phyloP scores from a whole-genome alignment of 2,113 vertebrate genomes.

The Orientallactaga bullata region DNA sequence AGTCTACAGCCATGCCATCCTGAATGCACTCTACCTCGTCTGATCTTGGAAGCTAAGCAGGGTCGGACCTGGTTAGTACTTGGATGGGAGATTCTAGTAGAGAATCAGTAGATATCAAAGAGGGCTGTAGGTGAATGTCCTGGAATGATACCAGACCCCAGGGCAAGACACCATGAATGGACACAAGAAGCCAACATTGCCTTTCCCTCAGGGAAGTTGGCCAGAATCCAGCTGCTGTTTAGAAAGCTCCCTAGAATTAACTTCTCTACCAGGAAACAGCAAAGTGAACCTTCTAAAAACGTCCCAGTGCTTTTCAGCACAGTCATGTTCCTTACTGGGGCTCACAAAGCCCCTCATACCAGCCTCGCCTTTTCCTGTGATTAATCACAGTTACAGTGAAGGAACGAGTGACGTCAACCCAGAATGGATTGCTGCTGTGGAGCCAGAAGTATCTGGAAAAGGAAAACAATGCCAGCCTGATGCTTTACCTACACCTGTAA shows the following conservation, averaged over 20 bases:
- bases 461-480: neutral
- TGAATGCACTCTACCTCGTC: too few relatives aligned
- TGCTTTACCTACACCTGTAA: slow-evolving; percentile 13
- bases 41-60: too few relatives aligned
- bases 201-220: neutral
- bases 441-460: slow-evolving; percentile 46
- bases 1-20: too few relatives aligned
- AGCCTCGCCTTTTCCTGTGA: neutral
- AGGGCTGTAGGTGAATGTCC: neutral
- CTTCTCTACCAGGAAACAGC: neutral
- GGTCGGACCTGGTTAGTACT: too few relatives aligned
- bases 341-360: neutral
- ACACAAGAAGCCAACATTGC: neutral
- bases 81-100: too few relatives aligned
- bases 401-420: neutral
- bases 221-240: neutral
- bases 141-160: neutral
- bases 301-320: neutral
- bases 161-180: neutral
- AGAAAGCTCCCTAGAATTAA: neutral
- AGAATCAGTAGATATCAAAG: slow-evolving; percentile 3
- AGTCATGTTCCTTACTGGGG: slow-evolving; percentile 13
- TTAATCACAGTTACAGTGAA: slow-evolving; percentile 16
- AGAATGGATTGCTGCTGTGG: neutral
- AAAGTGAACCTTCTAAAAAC: neutral